Conservation (phyloP, 2,113 vertebrate genomes). For the Sylvilagus bachmani region DNA sequence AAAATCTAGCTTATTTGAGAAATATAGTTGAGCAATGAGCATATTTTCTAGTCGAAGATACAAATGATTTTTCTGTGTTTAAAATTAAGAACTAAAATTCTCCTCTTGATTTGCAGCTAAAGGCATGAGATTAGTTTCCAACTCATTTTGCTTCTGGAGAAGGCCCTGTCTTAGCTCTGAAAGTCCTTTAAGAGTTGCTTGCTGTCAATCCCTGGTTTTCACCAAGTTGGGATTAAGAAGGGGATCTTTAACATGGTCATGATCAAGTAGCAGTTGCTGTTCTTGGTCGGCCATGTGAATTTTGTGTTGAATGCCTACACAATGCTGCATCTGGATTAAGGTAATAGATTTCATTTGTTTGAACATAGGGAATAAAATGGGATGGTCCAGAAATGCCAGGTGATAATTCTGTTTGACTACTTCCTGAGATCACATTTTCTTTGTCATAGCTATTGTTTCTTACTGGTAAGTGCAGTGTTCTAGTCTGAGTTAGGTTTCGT, state of each 20-base stretch:
- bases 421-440: background rate
- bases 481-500: slow-evolving; percentile 80
- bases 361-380: slow-evolving; percentile 93
- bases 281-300: slow-evolving; percentile 78
- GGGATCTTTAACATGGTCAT: slow-evolving; percentile 85
- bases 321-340: slow-evolving; percentile 90
- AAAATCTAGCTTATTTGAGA: slow-evolving; percentile 44
- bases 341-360: slow-evolving; percentile 93
- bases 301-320: slow-evolving; percentile 84
- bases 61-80: slow-evolving; percentile 63
- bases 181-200: slow-evolving; percentile 95
- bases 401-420: slow-evolving; percentile 54
- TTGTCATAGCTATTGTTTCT: slow-evolving; percentile 13
- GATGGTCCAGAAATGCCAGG: slow-evolving; percentile 64
- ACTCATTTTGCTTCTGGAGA: slow-evolving; percentile 95
- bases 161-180: slow-evolving; percentile 96
- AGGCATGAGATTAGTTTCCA: slow-evolving; percentile 92
- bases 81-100: slow-evolving; percentile 82
- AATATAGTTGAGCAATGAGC: slow-evolving; percentile 24
- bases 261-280: slow-evolving; percentile 82
- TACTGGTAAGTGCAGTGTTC: background rate
- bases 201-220: slow-evolving; percentile 91
- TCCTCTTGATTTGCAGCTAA: slow-evolving; percentile 77
- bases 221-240: slow-evolving; percentile 90
- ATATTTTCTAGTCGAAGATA: slow-evolving; percentile 62